These are phyloP conservation scores for Platynereis dumerilii DNA, from an alignment of 2,888 invertebrate species.

Conservation along the genomic window DNA sequence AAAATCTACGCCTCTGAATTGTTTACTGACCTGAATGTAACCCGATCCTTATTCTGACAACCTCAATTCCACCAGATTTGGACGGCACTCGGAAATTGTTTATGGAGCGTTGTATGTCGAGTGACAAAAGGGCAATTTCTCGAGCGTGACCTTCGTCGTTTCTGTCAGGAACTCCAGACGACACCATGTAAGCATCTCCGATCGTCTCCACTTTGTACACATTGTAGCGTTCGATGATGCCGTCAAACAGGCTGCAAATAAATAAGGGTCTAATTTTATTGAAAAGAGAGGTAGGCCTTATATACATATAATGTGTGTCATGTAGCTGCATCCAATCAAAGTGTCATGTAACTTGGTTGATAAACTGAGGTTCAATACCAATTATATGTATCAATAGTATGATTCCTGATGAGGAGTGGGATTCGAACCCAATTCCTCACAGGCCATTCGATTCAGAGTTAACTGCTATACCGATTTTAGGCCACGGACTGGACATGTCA, in stretches of 20 bases:
- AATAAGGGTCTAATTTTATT: neutral
- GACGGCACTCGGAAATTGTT: neutral
- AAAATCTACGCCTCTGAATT: no score
- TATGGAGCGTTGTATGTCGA: neutral
- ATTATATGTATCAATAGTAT: no score
- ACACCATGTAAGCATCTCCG: constrained; percentile 15
- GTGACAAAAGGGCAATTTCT: constrained; percentile 14
- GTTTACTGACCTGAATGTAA: constrained; percentile 14
- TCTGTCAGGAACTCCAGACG: constrained; percentile 8
- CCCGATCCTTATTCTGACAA: constrained; percentile 10
- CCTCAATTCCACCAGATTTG: neutral
- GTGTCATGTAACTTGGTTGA: no score
- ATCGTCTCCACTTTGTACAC: constrained; percentile 20
- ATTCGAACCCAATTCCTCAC: no score
- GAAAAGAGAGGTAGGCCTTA: no score
- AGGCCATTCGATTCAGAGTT: no score
- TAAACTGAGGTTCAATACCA: no score
- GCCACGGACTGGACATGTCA: no score
- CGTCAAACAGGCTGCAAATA: constrained; percentile 15
- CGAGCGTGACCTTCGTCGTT: constrained; percentile 12
- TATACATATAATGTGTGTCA: no score
- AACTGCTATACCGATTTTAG: no score
- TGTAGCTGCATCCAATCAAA: no score
- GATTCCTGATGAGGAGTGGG: no score
- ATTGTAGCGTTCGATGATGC: constrained; percentile 10